Percentiles rank a stretch among this genome's conserved stretches.
phyloP scores from a whole-genome alignment of 2,113 vertebrate species.

The Rhipidura dahli region DNA sequence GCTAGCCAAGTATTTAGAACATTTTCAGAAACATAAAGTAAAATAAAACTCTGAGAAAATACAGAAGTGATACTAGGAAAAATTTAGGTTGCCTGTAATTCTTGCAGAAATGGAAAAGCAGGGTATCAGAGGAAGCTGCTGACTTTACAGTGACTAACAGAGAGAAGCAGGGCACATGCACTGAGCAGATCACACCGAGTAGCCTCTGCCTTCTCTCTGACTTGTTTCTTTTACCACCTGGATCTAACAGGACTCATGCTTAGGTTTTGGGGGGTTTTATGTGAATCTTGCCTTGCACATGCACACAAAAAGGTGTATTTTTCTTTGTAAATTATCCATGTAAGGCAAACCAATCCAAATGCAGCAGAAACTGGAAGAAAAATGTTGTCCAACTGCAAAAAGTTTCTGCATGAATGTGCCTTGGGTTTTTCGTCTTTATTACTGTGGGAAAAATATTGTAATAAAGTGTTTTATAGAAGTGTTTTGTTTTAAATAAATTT shows the following conservation, averaged over 20 bases:
- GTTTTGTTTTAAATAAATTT: not conserved
- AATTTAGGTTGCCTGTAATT: not conserved
- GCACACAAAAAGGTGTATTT: not conserved
- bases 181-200: not conserved
- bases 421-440: not conserved
- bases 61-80: not conserved
- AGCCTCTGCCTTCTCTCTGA: not conserved
- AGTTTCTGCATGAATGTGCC: not conserved
- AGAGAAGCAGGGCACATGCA: not conserved
- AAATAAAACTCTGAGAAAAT: not conserved
- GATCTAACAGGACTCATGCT: not conserved
- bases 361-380: not conserved
- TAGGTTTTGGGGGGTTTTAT: not conserved
- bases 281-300: not conserved
- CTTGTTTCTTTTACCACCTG: not conserved
- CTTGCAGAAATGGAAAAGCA: not conserved
- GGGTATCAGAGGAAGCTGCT: not conserved
- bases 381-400: not conserved
- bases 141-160: not conserved
- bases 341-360: not conserved
- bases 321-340: not conserved
- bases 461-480: not conserved
- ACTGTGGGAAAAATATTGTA: not conserved
- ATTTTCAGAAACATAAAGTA: not conserved
- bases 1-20: not conserved